A percentile compares a stretch with the other conserved stretches of the same genome.
Conservation (phyloP, 2,113 vertebrate species). For the Oryzias celebensis region DNA sequence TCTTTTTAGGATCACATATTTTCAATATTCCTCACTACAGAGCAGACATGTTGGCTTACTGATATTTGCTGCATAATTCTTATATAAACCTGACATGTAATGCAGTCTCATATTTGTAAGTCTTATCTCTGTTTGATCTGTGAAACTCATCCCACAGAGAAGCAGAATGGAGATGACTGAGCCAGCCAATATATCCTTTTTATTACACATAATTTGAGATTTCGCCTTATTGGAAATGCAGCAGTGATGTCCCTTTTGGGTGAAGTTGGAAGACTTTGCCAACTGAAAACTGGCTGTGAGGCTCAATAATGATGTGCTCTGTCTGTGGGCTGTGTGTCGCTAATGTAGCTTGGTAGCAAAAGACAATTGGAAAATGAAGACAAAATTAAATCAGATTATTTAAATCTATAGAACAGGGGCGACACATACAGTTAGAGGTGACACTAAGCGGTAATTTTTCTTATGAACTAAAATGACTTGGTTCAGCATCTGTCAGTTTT, state of each 20-base stretch:
- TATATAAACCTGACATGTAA: conserved; percentile 1
- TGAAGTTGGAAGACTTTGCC: neutral
- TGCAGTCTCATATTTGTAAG: neutral
- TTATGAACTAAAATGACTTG: too few relatives aligned
- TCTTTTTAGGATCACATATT: too few relatives aligned
- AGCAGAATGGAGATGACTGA: neutral
- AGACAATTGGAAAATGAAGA: too few relatives aligned
- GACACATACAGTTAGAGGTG: too few relatives aligned
- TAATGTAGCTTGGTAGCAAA: too few relatives aligned
- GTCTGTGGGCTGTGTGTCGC: too few relatives aligned
- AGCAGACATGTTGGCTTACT: neutral
- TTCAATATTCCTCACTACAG: too few relatives aligned
- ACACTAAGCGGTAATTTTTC: too few relatives aligned
- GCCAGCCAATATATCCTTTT: conserved; percentile 8
- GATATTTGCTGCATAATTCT: neutral
- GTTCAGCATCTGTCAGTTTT: too few relatives aligned
- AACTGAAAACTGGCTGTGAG: conserved; percentile 1
- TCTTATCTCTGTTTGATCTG: conserved; percentile 7
- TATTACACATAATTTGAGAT: conserved; percentile 3
- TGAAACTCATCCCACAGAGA: conserved; percentile 5
- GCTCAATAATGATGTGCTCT: too few relatives aligned
- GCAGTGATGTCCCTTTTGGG: conserved; percentile 4
- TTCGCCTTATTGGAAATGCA: conserved; percentile 11
- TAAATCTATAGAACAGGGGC: too few relatives aligned
- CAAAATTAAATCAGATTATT: too few relatives aligned